Percentiles rank a stretch among this genome's conserved stretches.
Conservation (phyloP, 2,888 invertebrate species). For the Eupithecia dodoneata region DNA sequence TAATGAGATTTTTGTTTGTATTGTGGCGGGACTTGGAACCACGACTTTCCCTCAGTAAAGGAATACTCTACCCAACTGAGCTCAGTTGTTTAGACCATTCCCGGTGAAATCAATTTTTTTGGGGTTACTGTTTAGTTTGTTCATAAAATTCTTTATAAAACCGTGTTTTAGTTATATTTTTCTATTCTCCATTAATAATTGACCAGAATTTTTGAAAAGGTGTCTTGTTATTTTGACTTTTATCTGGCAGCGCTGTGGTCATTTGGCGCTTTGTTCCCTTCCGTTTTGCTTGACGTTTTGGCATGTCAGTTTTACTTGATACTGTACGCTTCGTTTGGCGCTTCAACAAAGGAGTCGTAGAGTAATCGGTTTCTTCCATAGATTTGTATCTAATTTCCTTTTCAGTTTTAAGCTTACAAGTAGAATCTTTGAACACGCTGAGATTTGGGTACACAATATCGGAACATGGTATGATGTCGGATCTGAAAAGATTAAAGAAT, state of each 20-base stretch:
- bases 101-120: too few species aligned
- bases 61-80: too few species aligned
- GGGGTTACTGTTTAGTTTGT: too few species aligned
- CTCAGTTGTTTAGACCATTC: too few species aligned
- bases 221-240: neutral
- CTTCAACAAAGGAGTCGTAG: neutral
- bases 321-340: neutral
- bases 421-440: slow-evolving; percentile 21
- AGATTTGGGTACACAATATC: slow-evolving; percentile 32
- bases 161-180: neutral
- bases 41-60: too few species aligned
- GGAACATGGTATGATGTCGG: slow-evolving; percentile 46
- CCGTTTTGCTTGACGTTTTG: slow-evolving; percentile 1
- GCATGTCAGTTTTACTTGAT: neutral
- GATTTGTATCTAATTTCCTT: neutral
- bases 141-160: too few species aligned
- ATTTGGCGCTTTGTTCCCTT: neutral
- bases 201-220: neutral
- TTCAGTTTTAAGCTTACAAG: neutral
- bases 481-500: slow-evolving; percentile 44
- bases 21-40: too few species aligned
- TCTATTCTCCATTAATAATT: neutral
- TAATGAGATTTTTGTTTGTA: too few species aligned
- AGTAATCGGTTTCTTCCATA: neutral
- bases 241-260: neutral